Percentiles rank a stretch among this genome's conserved stretches.
These are phyloP conservation scores for Perdita meconis DNA, from an alignment of 2,888 invertebrate genomes.

Conservation along the genomic window DNA sequence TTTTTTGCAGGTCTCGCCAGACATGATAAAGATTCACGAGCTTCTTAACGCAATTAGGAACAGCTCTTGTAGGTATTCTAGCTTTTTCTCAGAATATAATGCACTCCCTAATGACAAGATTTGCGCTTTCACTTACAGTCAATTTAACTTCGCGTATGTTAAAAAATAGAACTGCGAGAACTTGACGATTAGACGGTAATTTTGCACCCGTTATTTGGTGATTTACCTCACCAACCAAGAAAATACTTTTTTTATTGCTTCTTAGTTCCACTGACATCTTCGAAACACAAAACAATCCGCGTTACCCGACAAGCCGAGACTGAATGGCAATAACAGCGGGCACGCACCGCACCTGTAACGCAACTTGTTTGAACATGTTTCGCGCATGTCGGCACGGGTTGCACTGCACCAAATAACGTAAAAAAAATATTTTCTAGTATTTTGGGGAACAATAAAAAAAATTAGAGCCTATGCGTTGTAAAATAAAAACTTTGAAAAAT, in stretches of 20 bases:
- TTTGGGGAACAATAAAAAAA: constrained; percentile 4
- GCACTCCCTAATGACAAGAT: constrained; percentile 4
- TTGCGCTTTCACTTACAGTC: constrained; percentile 4
- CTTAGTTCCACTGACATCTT: constrained; percentile 4
- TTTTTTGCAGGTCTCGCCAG: constrained; percentile 6
- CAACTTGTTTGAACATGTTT: constrained; percentile 7
- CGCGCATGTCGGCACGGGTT: constrained; percentile 7
- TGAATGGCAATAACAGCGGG: constrained; percentile 6
- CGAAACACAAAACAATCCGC: constrained; percentile 3
- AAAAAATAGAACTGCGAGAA: constrained; percentile 4
- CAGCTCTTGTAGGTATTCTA: constrained; percentile 6
- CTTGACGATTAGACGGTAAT: constrained; percentile 4
- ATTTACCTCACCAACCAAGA: constrained; percentile 4
- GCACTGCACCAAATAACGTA: constrained; percentile 7
- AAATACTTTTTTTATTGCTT: constrained; percentile 4
- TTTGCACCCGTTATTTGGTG: constrained; percentile 4
- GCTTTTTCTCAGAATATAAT: constrained; percentile 5
- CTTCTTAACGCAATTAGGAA: constrained; percentile 6
- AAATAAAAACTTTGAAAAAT: constrained; percentile 2
- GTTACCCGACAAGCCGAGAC: constrained; percentile 7
- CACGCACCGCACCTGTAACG: constrained; percentile 7
- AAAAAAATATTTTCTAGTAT: constrained; percentile 7
- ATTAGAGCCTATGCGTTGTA: constrained; percentile 2
- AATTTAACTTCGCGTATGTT: constrained; percentile 4
- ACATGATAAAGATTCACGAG: constrained; percentile 6